Percentiles rank a stretch among this genome's conserved stretches.
Evolutionary conservation across 2,113 vertebrate species (phyloP).

Genomic region (Phylloscopus whistleri): DNA sequence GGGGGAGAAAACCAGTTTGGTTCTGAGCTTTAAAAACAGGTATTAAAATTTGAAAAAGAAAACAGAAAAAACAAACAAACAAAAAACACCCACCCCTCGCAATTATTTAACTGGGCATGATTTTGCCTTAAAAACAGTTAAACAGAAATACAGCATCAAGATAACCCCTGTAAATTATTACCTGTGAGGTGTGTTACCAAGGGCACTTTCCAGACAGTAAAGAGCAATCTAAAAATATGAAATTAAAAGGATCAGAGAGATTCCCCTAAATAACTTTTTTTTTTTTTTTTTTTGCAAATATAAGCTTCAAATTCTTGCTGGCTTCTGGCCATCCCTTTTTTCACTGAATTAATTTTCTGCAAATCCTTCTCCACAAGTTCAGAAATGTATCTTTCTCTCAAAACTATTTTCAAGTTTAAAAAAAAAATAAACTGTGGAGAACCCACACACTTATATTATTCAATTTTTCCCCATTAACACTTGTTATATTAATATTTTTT

Average conservation of each 20-base stretch:
- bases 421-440: neutral
- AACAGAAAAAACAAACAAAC: no score
- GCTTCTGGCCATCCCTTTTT: neutral
- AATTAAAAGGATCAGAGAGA: neutral
- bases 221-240: neutral
- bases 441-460: neutral
- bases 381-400: conserved; percentile 20
- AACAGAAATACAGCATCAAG: neutral
- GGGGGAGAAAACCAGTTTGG: neutral
- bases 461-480: neutral
- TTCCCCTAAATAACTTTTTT: neutral
- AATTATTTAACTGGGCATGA: neutral
- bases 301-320: neutral
- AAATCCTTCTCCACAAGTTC: neutral
- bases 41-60: neutral
- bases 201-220: neutral
- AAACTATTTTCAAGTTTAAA: conserved; percentile 24
- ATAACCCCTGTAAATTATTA: neutral
- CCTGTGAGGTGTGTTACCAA: neutral
- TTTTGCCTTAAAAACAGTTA: neutral
- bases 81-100: neutral
- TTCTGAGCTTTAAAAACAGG: neutral
- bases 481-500: neutral
- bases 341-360: neutral
- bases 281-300: neutral